These are phyloP conservation scores for Thaumetopoea pityocampa DNA, from an alignment of 1,140 invertebrate species.

Conservation along the genomic window DNA sequence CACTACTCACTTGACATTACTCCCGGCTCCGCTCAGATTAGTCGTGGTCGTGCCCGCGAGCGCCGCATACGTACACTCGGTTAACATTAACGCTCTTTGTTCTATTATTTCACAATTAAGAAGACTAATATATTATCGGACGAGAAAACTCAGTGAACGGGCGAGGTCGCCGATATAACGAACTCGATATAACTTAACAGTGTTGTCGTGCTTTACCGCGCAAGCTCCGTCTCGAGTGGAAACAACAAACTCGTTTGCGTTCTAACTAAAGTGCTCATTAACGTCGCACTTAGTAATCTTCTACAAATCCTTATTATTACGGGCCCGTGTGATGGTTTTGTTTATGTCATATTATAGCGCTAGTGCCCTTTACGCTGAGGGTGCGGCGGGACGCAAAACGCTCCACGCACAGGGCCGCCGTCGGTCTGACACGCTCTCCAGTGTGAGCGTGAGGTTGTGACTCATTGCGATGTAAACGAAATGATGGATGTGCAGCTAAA, in stretches of 20 bases:
- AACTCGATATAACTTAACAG: slow-evolving; percentile 8
- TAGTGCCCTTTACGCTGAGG: too few species aligned
- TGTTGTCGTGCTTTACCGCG: slow-evolving; percentile 10
- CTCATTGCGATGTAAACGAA: slow-evolving; percentile 63
- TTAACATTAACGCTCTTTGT: slow-evolving; percentile 24
- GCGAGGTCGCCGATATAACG: slow-evolving; percentile 39
- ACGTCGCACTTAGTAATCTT: not conserved
- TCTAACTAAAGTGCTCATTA: slow-evolving; percentile 7
- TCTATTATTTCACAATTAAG: slow-evolving; percentile 16
- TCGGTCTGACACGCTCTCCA: slow-evolving; percentile 41
- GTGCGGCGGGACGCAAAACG: too few species aligned
- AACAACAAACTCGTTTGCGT: slow-evolving; percentile 16
- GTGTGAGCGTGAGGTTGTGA: slow-evolving; percentile 48
- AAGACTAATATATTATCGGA: slow-evolving; percentile 1
- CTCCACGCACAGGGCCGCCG: slow-evolving; percentile 24
- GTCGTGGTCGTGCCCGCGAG: slow-evolving; percentile 20
- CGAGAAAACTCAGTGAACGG: slow-evolving; percentile 49
- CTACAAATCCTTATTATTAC: not conserved
- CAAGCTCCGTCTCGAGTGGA: slow-evolving; percentile 9
- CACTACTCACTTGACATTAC: slow-evolving; percentile 34
- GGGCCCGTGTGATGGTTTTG: too few species aligned
- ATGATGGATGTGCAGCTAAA: slow-evolving; percentile 61
- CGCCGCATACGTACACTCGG: slow-evolving; percentile 13
- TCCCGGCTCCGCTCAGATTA: slow-evolving; percentile 25
- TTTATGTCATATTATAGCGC: too few species aligned